Evolutionary conservation across 1,140 invertebrate genomes (phyloP).

Genomic region (Berghia stephanieae): DNA sequence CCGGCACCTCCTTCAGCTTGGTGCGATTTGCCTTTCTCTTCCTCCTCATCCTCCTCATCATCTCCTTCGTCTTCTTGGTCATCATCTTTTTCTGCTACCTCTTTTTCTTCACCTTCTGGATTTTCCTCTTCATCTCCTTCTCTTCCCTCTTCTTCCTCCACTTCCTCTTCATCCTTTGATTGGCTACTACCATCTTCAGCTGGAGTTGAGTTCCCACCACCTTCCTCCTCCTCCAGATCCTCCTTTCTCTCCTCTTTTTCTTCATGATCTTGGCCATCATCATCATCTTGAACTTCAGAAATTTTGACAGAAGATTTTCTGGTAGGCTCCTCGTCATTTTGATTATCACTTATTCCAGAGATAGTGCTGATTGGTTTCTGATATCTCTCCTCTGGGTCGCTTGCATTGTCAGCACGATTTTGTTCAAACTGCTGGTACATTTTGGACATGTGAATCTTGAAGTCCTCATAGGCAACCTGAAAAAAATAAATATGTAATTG

Average conservation of each 20-base stretch:
- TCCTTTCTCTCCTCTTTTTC: neutral
- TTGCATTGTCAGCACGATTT: slow-evolving; percentile 91
- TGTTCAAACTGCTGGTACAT: slow-evolving; percentile 98
- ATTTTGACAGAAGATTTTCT: slow-evolving; percentile 56
- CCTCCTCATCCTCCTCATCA: slow-evolving; percentile 14
- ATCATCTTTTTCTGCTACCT: slow-evolving; percentile 9
- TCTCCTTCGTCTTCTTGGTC: slow-evolving; percentile 11
- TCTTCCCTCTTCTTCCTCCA: slow-evolving; percentile 17
- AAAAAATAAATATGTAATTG: slow-evolving; percentile 12
- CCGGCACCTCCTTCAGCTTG: slow-evolving; percentile 10
- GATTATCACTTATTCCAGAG: slow-evolving; percentile 73
- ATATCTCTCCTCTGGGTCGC: slow-evolving; percentile 89
- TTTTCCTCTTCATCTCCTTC: slow-evolving; percentile 23
- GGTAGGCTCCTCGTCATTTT: slow-evolving; percentile 36
- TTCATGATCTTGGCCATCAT: slow-evolving; percentile 36
- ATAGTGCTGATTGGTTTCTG: slow-evolving; percentile 95
- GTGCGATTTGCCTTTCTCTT: slow-evolving; percentile 17
- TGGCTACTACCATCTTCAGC: too few species aligned
- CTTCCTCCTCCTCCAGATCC: neutral
- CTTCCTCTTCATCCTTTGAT: slow-evolving; percentile 30
- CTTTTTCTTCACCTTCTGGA: slow-evolving; percentile 17
- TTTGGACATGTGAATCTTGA: slow-evolving; percentile 69
- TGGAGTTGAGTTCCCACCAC: slow-evolving; percentile 3
- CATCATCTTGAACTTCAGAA: slow-evolving; percentile 50
- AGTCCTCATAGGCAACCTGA: slow-evolving; percentile 86